Evolutionary conservation across 2,797 vertebrate species (phyloP).

Genomic region (Cyclopterus lumpus): DNA sequence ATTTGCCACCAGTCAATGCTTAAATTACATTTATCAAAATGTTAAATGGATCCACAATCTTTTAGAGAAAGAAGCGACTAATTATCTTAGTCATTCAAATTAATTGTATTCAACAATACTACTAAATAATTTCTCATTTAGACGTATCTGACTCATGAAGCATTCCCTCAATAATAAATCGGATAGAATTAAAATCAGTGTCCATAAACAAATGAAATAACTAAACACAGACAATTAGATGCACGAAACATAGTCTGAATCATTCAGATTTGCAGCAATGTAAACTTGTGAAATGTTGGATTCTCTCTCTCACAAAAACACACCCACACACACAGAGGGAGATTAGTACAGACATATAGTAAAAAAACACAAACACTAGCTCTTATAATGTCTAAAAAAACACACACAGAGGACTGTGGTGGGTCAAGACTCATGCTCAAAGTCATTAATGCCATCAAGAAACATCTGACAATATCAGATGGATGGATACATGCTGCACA

Average conservation of each 20-base stretch:
- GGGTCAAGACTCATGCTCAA: neutral
- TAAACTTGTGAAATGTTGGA: neutral
- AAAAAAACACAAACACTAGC: neutral
- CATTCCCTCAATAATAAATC: neutral
- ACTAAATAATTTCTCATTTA: neutral
- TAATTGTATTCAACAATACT: no score
- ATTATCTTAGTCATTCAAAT: neutral
- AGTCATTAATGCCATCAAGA: neutral
- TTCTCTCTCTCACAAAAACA: no score
- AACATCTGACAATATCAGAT: neutral
- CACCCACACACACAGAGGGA: no score
- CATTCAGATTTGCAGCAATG: neutral
- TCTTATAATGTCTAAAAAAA: neutral
- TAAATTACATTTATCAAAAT: neutral
- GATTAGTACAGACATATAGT: no score
- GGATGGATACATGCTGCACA: neutral
- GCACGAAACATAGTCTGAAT: neutral
- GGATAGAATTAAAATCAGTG: neutral
- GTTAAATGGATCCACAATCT: neutral
- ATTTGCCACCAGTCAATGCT: neutral
- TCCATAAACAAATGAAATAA: neutral
- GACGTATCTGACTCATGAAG: neutral
- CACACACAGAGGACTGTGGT: neutral
- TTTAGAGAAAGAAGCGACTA: neutral
- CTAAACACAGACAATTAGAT: neutral